phyloP scores from a whole-genome alignment of 1,140 invertebrate species.

The Caenorhabditis briggsae region DNA sequence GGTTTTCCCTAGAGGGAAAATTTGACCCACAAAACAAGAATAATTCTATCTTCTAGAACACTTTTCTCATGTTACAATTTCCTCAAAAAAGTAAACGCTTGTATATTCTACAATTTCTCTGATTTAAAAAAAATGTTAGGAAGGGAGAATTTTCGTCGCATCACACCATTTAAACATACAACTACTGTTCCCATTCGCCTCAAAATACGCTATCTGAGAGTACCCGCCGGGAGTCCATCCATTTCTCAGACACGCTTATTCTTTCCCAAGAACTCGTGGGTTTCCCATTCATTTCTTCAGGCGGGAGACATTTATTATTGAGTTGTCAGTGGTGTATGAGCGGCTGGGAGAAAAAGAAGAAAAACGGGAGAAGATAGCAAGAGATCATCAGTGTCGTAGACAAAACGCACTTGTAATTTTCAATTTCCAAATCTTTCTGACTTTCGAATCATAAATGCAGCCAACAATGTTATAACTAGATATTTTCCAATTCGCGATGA shows the following conservation, averaged over 20 bases:
- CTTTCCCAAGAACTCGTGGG: not conserved
- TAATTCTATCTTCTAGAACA: slow-evolving; percentile 7
- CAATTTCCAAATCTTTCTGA: not conserved
- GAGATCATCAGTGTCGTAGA: slow-evolving; percentile 38
- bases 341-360: not conserved
- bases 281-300: slow-evolving; percentile 40
- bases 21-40: not conserved
- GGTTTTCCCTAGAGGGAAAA: not conserved
- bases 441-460: not conserved
- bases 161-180: not conserved
- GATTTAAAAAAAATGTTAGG: too few species aligned
- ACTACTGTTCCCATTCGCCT: slow-evolving; percentile 25
- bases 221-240: not conserved
- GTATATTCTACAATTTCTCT: too few species aligned
- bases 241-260: not conserved
- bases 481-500: not conserved
- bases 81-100: too few species aligned
- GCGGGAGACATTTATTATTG: slow-evolving; percentile 48
- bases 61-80: too few species aligned
- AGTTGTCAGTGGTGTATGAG: slow-evolving; percentile 45
- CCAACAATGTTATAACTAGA: not conserved
- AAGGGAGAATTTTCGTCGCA: too few species aligned
- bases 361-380: not conserved
- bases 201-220: not conserved
- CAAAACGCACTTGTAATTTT: not conserved